phyloP scores from a whole-genome alignment of 2,797 vertebrate genomes.

The Periophthalmus magnuspinnatus region DNA sequence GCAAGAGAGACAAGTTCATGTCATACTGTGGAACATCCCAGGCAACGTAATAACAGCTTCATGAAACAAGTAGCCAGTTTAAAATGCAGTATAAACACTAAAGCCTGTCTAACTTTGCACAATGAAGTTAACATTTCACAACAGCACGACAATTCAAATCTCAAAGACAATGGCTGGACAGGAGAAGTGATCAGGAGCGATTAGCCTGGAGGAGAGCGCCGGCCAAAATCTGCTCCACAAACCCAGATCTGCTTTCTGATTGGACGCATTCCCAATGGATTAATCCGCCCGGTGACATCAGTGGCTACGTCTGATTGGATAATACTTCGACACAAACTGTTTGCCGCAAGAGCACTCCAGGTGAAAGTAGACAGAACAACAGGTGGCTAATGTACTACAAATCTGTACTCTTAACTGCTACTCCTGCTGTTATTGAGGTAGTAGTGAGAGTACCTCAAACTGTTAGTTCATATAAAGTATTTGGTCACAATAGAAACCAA shows the following conservation, averaged over 20 bases:
- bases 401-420: neutral
- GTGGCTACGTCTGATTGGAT: constrained; percentile 6
- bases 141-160: neutral
- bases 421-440: neutral
- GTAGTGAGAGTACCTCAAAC: too few species aligned
- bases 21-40: too few species aligned
- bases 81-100: too few species aligned
- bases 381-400: neutral
- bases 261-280: constrained; percentile 9
- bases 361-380: neutral
- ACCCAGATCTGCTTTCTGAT: constrained; percentile 9
- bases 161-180: neutral
- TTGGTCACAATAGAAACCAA: too few species aligned
- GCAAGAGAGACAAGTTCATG: too few species aligned
- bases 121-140: neutral
- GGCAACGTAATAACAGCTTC: too few species aligned
- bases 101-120: neutral
- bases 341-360: neutral
- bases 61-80: too few species aligned
- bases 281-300: neutral
- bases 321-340: constrained; percentile 2
- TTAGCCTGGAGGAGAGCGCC: neutral
- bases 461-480: neutral
- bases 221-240: constrained; percentile 4
- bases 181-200: neutral